phyloP scores from a whole-genome alignment of 1,140 invertebrate genomes.

The Diorhabda carinulata region DNA sequence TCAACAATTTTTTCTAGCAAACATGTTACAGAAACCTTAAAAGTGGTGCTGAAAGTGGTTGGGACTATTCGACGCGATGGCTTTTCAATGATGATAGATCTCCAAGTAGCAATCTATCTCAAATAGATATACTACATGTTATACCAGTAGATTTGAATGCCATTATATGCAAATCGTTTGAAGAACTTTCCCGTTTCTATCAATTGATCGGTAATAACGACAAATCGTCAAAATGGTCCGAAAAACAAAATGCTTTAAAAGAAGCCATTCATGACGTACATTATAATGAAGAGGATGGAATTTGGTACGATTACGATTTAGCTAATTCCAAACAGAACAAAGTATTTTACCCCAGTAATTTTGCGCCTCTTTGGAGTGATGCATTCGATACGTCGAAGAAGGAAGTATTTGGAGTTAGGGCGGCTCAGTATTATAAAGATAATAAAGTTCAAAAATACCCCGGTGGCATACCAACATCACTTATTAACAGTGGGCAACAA shows the following conservation, averaged over 20 bases:
- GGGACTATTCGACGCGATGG: slow-evolving; percentile 85
- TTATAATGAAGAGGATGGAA: slow-evolving; percentile 62
- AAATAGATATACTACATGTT: slow-evolving; percentile 62
- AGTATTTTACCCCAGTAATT: slow-evolving; percentile 64
- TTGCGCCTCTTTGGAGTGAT: slow-evolving; percentile 65
- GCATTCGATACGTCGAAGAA: slow-evolving; percentile 25
- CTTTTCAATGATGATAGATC: slow-evolving; percentile 56
- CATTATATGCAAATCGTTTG: slow-evolving; percentile 65
- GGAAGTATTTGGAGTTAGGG: slow-evolving; percentile 42
- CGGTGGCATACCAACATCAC: slow-evolving; percentile 73
- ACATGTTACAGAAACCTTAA: slow-evolving; percentile 56
- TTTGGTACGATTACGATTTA: slow-evolving; percentile 69
- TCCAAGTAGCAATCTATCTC: slow-evolving; percentile 52
- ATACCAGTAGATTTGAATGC: slow-evolving; percentile 84
- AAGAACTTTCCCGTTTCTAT: slow-evolving; percentile 55
- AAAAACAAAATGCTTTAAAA: slow-evolving; percentile 18
- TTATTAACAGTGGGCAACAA: slow-evolving; percentile 71
- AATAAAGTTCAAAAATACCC: slow-evolving; percentile 50
- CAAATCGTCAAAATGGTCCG: slow-evolving; percentile 47
- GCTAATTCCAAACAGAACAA: slow-evolving; percentile 41
- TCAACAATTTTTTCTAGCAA: slow-evolving; percentile 19
- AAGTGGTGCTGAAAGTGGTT: slow-evolving; percentile 79
- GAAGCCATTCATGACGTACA: slow-evolving; percentile 40
- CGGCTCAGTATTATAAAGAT: slow-evolving; percentile 53
- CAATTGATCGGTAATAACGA: slow-evolving; percentile 50